These are phyloP conservation scores for Chascanopsetta lugubris DNA, from an alignment of 2,113 vertebrate species.

Conservation along the genomic window DNA sequence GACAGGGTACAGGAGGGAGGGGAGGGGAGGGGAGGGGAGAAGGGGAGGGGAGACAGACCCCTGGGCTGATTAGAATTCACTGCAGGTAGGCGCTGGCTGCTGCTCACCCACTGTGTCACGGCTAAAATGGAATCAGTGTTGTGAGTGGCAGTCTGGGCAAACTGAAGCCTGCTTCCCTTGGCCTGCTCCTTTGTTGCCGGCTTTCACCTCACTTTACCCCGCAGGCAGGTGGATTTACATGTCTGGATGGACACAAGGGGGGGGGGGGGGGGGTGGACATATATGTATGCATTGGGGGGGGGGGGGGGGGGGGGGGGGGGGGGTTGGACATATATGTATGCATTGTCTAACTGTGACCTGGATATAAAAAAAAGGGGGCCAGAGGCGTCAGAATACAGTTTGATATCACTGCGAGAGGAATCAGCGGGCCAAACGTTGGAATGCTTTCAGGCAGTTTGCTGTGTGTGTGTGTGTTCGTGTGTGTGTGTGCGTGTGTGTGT, in stretches of 20 bases:
- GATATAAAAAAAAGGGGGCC: slow-evolving; percentile 31
- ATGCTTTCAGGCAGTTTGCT: slow-evolving; percentile 39
- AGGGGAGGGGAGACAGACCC: slow-evolving; percentile 88
- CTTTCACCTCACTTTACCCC: slow-evolving; percentile 80
- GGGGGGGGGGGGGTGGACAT: slow-evolving; percentile 45
- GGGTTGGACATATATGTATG: slow-evolving; percentile 62
- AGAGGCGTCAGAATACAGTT: slow-evolving; percentile 48
- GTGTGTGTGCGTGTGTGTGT: no score
- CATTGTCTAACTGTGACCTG: slow-evolving; percentile 46
- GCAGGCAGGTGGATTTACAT: slow-evolving; percentile 77
- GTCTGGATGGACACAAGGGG: slow-evolving; percentile 65
- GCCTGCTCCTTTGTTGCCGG: slow-evolving; percentile 77
- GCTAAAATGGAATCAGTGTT: slow-evolving; percentile 88
- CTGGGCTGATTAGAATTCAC: slow-evolving; percentile 99
- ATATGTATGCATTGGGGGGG: slow-evolving; percentile 63
- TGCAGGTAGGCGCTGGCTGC: slow-evolving; percentile 98
- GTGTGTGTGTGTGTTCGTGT: not conserved
- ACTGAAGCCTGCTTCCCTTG: slow-evolving; percentile 73
- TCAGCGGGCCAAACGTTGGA: slow-evolving; percentile 49
- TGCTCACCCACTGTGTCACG: slow-evolving; percentile 96
- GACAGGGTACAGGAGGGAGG: slow-evolving; percentile 77
- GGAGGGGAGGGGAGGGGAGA: no score
- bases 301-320: slow-evolving; percentile 33
- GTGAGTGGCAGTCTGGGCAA: slow-evolving; percentile 81
- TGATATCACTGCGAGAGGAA: slow-evolving; percentile 25